Base-by-base conservation (phyloP, 2,888 invertebrate species). In the Tuta absoluta region DNA sequence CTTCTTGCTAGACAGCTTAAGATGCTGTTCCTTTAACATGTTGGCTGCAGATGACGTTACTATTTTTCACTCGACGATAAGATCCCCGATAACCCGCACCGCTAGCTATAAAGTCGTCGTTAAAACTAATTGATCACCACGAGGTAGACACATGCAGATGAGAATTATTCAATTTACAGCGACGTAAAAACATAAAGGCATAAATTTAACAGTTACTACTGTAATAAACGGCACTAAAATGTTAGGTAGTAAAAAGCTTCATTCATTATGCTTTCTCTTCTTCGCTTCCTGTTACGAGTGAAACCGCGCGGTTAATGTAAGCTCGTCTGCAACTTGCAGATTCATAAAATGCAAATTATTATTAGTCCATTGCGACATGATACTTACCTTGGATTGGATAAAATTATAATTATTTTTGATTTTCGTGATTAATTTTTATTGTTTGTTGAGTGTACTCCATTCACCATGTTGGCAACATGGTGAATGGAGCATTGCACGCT, bases 151-250 rank as follows among this genome's bases (percentile, higher is more conserved):
- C 56, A 56, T 33, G 49, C 17, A 33, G 48, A 61, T 61, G 38
- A 28, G 45, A 59, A 51, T 65, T 60, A 59, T 57, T 48, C 62
- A 62, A 65, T 65, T 65, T 62, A 62, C 65, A 65, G 58, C 62
- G 14, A 21, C 57, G 56, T 62, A 57, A 65, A 57, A 62, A 23
- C 45, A 57, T 63, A 63, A 65, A 65, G 37, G 28, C 51, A 56
- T 65, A 65, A 65, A 65, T 63, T 60, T 28, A 24, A 65, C 63
- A 56, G 63, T 65, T 63, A 65, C 45, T 41, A 58, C 63, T 33
- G 41, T 51, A 49, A 63, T 58, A 49, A 63, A 58, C 45, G 48
- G 23, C 33, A 41, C 59, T 61, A 61, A 61, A 58, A 48, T 21
- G 45, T 49, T 19, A 24, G 11, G 56, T 17, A 19, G 56, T 65